Base-by-base conservation (phyloP, 2,888 invertebrate species). In the Psylliodes chrysocephalus region DNA sequence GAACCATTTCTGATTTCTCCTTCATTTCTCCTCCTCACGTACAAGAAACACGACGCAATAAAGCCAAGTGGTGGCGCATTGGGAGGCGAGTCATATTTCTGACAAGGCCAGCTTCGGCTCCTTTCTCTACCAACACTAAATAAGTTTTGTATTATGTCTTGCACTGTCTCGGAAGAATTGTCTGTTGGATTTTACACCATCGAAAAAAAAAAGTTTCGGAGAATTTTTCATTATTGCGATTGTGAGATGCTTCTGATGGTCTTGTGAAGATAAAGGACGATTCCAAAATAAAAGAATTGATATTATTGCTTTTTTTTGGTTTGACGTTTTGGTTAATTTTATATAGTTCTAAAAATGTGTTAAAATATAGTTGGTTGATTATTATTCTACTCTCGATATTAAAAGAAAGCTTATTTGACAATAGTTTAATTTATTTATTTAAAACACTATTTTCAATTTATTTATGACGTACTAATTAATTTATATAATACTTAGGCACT, bases 1-100 rank as follows among this genome's bases (percentile, higher is more conserved):
- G 2, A 22, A 2, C 30, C 28, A 14, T 6, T 28, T 30, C 28
- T n/a, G 22, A 15, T 12, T 12, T n/a, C 42, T 5, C 52, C 25
- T 71, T n/a, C n/a, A n/a, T n/a, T n/a, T 71, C 73, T 71, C 74
- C 71, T 52, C 68, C 70, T 73, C 77, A 77, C 76, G 78, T 77
- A 74, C 76, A 71, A 76, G 77, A 77, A 76, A 76, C 77, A 77
- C 75, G 76, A 75, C 74, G 77, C 77, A 78, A 78, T 78, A 78
- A 78, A 78, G 77, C 76, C 73, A 75, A 77, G 78, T 78, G 77
- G 73, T 73, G 51, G 61, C 59, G 59, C 40, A 56, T 60, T 52
- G 49, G 55, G 35, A 53, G 51, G 54, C 64, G 35, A 60, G 56
- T 56, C 55, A 64, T 64, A 60, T 52, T 64, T 67, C 67, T 67